Evolutionary conservation across 2,888 invertebrate species (phyloP).

Genomic region (Athalia circularis): DNA sequence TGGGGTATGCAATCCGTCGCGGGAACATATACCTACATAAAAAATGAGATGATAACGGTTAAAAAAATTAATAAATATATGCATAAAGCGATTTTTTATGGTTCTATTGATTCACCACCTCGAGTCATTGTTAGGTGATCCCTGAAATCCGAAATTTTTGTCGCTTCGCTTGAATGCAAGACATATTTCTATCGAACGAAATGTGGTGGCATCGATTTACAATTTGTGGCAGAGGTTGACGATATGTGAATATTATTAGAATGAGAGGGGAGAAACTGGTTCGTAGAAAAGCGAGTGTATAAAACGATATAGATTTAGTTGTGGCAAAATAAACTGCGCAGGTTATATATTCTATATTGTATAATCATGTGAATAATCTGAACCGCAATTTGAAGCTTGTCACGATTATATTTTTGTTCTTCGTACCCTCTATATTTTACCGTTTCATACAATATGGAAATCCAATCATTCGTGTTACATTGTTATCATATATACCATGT

Average conservation of each 20-base stretch:
- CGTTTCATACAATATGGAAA: constrained; percentile 38
- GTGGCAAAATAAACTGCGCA: background rate
- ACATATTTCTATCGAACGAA: constrained; percentile 47
- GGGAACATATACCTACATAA: too few relatives aligned
- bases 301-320: too few relatives aligned
- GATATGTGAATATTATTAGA: constrained; percentile 41
- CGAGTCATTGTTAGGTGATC: too few relatives aligned
- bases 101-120: background rate
- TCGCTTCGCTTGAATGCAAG: background rate
- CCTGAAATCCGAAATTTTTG: background rate
- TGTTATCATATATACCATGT: constrained; percentile 28
- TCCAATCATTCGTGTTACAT: constrained; percentile 36
- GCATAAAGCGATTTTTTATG: too few relatives aligned
- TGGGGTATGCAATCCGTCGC: too few relatives aligned
- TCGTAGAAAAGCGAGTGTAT: constrained; percentile 47
- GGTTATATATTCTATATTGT: background rate
- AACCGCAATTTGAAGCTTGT: constrained; percentile 3
- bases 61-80: too few relatives aligned
- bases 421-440: background rate
- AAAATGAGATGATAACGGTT: too few relatives aligned
- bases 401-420: constrained; percentile 39
- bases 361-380: too few relatives aligned
- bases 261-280: constrained; percentile 54
- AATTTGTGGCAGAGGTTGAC: constrained; percentile 56
- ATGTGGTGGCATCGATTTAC: constrained; percentile 57